These are phyloP conservation scores for Microplitis manilae DNA, from an alignment of 2,888 invertebrate species.

Conservation along the genomic window DNA sequence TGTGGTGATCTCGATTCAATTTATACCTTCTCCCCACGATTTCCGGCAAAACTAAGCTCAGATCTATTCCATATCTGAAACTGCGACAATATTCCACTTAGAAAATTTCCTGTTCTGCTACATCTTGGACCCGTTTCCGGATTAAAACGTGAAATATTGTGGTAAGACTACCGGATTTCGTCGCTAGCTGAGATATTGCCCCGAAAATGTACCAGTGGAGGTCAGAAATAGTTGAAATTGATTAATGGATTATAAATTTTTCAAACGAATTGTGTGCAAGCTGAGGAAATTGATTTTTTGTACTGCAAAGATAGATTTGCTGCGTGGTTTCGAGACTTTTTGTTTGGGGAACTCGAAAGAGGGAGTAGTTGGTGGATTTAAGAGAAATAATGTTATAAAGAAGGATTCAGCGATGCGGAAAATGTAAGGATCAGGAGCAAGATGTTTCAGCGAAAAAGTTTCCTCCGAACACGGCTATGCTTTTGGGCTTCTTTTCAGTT, in stretches of 20 bases:
- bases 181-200: neutral
- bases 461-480: conserved; percentile 60
- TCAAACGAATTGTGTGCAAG: neutral
- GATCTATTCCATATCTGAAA: neutral
- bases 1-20: conserved; percentile 63
- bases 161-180: neutral
- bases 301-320: neutral
- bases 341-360: conserved; percentile 27
- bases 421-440: conserved; percentile 67
- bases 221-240: neutral
- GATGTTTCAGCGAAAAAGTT: conserved; percentile 67
- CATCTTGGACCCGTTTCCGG: neutral
- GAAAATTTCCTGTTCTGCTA: neutral
- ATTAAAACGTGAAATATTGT: neutral
- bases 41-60: conserved; percentile 55
- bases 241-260: neutral
- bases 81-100: neutral
- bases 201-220: neutral
- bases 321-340: neutral
- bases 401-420: conserved; percentile 69
- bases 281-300: neutral
- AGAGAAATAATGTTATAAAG: conserved; percentile 60
- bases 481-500: neutral
- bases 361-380: conserved; percentile 19
- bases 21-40: conserved; percentile 61